These are phyloP conservation scores for Urocyon cinereoargenteus DNA, from an alignment of 2,797 vertebrate genomes.

Conservation along the genomic window DNA sequence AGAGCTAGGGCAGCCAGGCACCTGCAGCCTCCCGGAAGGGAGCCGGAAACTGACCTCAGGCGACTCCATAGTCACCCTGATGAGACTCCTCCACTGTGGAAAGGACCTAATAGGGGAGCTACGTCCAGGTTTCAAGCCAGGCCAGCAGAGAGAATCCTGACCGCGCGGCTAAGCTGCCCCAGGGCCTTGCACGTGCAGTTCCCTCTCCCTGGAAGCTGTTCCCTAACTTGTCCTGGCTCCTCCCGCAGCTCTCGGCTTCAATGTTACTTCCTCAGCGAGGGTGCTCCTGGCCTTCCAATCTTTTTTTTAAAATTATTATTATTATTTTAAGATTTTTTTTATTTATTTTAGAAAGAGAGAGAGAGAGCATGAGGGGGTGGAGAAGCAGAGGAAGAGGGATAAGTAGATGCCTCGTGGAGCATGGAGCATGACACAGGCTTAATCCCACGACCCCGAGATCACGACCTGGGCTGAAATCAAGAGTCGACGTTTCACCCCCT, in stretches of 20 bases:
- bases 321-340: not conserved
- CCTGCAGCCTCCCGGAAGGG: not conserved
- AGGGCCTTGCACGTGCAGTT: accelerated
- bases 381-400: not conserved
- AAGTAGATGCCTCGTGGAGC: not conserved
- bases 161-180: accelerated
- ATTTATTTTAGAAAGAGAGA: not conserved
- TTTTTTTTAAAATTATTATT: not conserved
- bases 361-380: not conserved
- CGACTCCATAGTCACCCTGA: not conserved
- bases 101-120: accelerated
- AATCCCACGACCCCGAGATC: not conserved
- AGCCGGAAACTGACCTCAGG: not conserved
- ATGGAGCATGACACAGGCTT: not conserved
- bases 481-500: not conserved
- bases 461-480: not conserved
- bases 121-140: accelerated
- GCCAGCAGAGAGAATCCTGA: too few species aligned
- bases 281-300: not conserved
- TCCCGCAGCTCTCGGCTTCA: not conserved
- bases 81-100: not conserved
- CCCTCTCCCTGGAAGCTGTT: not conserved
- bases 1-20: accelerated
- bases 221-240: accelerated
- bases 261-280: accelerated